Base-by-base conservation (phyloP, 2,888 invertebrate species). In the Corbicula japonica region DNA sequence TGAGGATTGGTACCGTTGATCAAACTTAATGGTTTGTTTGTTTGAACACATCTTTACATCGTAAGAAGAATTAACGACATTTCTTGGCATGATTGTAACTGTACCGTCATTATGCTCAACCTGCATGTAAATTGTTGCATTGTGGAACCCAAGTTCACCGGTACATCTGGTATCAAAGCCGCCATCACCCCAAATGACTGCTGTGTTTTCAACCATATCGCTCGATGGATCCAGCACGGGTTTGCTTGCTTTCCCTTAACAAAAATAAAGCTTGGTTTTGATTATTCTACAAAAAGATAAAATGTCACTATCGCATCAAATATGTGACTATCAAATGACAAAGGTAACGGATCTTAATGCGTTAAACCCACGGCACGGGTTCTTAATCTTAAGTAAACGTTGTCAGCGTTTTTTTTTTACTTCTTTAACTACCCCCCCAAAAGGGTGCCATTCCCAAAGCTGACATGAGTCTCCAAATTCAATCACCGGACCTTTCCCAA, bases 161-260 rank as follows among this genome's bases (percentile, higher is more conserved):
- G 50, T 28, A 38, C 73, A 73, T 2, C 18, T 15, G 2, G 65
- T 66, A 10, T 52, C 54, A 15, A 38, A 60, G 2, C 23, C 48
- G n/a, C n/a, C n/a, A n/a, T n/a, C n/a, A 6, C 44, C 38, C 73
- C 73, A 73, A 26, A 46, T 56, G n/a, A n/a, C n/a, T 34, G 28
- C 5, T 38, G 32, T 58, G 15, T 26, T 23, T 48, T 73, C 73
- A 10, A 73, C 63, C 1, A 73, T 73, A 48, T 73, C 65, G 35
- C 26, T 8, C 18, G 73, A 73, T 18, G 46, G 34, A 28, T 48
- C 23, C 3, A 65, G 30, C 3, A 21, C 26, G 4, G 73, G 73
- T 26, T 4, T 58, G 2, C 15, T 35, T 6, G 65, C 28, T 15
- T 44, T 62, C 38, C 72, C 72, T 72, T 44, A 15, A 30, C 26